Percentiles rank a stretch among this genome's conserved stretches.
These are phyloP conservation scores for Dysidea cf. avara DNA, from an alignment of 37 sponge, comb jelly and placozoan species.

Conservation along the genomic window DNA sequence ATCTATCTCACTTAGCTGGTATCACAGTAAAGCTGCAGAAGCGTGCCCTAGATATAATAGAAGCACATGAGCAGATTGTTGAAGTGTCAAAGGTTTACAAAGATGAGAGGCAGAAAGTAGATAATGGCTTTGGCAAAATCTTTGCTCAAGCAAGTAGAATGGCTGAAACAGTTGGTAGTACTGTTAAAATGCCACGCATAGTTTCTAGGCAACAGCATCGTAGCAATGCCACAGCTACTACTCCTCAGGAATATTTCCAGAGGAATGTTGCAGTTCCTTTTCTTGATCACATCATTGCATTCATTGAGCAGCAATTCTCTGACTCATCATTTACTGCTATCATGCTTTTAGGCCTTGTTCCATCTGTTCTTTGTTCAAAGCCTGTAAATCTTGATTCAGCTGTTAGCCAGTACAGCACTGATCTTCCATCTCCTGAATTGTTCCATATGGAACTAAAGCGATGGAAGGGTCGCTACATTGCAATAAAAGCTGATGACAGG, in stretches of 20 bases:
- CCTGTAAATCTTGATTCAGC: not conserved
- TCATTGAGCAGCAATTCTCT: constrained; percentile 15
- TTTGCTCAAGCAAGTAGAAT: constrained; percentile 22
- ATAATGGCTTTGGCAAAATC: constrained; percentile 23
- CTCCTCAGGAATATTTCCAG: constrained; percentile 18
- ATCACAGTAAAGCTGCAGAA: constrained; percentile 51
- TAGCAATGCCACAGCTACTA: constrained; percentile 18
- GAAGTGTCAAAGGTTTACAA: constrained; percentile 28
- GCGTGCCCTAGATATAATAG: constrained; percentile 38
- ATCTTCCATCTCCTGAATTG: constrained; percentile 33
- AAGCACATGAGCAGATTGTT: constrained; percentile 37
- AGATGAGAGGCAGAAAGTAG: constrained; percentile 20
- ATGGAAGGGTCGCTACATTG: constrained; percentile 6
- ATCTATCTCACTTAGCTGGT: too few relatives aligned
- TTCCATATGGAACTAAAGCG: constrained; percentile 18
- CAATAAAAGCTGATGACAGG: constrained; percentile 7
- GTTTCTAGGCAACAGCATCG: too few relatives aligned
- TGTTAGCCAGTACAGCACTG: not conserved
- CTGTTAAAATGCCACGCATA: constrained; percentile 46
- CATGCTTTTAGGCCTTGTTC: constrained; percentile 23
- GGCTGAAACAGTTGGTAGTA: constrained; percentile 35
- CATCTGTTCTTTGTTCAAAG: constrained; percentile 10
- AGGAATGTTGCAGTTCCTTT: constrained; percentile 39
- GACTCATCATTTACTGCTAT: constrained; percentile 4
- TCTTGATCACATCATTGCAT: constrained; percentile 25